Percentiles rank a stretch among this genome's conserved stretches.
These are phyloP conservation scores for Littorina saxatilis DNA, from an alignment of 1,140 invertebrate species.

Conservation along the genomic window DNA sequence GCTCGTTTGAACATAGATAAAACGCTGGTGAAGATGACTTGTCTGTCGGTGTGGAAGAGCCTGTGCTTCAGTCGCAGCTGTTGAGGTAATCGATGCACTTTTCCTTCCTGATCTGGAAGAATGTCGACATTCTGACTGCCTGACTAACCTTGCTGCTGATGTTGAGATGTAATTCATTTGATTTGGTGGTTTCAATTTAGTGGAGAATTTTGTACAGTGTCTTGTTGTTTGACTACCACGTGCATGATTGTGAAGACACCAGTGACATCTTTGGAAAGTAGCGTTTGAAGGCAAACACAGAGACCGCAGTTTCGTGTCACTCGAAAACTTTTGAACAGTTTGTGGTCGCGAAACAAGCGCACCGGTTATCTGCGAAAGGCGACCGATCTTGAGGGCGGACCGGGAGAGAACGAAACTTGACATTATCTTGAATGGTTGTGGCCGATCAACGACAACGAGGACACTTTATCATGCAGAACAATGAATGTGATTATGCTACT, in stretches of 20 bases:
- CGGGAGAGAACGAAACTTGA: neutral
- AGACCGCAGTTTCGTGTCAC: no score
- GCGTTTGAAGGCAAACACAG: neutral
- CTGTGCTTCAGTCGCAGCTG: neutral
- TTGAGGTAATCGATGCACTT: neutral
- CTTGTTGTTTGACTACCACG: neutral
- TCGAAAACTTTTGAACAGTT: no score
- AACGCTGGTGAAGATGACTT: constrained; percentile 1
- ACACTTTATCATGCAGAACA: no score
- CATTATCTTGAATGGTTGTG: neutral
- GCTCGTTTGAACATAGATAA: constrained; percentile 38
- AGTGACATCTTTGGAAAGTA: neutral
- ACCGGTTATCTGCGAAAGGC: neutral
- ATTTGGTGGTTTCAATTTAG: neutral
- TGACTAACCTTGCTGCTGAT: neutral
- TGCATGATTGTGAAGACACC: no score
- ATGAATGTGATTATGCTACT: no score
- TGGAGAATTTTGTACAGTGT: neutral
- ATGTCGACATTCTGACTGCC: neutral
- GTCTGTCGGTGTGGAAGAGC: neutral
- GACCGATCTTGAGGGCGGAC: neutral
- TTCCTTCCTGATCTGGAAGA: neutral
- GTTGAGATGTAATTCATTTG: neutral
- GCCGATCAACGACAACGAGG: no score
- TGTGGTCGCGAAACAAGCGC: no score